Percentiles rank a stretch among this genome's conserved stretches.
These are phyloP conservation scores for Neoniphon sammara DNA, from an alignment of 2,797 vertebrate genomes.

Conservation along the genomic window DNA sequence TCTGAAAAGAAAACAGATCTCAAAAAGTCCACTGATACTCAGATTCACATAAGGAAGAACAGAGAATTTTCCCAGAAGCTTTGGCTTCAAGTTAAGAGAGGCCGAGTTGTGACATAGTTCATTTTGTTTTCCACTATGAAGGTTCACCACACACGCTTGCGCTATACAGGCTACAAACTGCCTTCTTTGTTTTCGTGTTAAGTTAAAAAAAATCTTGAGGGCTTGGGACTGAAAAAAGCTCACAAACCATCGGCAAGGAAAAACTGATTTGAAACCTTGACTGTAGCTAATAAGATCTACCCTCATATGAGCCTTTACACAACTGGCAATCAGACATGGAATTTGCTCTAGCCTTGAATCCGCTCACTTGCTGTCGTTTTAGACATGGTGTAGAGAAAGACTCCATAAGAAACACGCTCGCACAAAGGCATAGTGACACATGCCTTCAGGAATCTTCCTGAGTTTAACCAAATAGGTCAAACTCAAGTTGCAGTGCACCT, in stretches of 20 bases:
- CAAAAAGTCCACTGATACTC: constrained; percentile 35
- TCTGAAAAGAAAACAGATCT: constrained; percentile 7
- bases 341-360: background rate
- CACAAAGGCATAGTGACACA: background rate
- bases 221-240: background rate
- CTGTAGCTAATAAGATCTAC: constrained; percentile 58
- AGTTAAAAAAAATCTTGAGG: constrained; percentile 38
- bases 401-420: background rate
- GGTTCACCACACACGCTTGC: constrained; percentile 8
- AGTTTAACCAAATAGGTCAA: too few relatives aligned
- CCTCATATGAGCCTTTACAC: constrained; percentile 49
- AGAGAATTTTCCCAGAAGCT: constrained; percentile 27
- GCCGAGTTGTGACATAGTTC: constrained; percentile 51
- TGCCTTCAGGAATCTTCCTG: too few relatives aligned
- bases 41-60: constrained; percentile 17
- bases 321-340: constrained; percentile 35
- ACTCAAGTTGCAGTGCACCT: too few relatives aligned
- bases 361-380: background rate
- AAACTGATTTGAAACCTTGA: constrained; percentile 58
- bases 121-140: constrained; percentile 47
- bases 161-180: constrained; percentile 39
- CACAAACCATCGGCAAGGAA: constrained; percentile 51
- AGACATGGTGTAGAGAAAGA: background rate
- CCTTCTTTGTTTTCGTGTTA: constrained; percentile 53
- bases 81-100: constrained; percentile 55